phyloP scores from a whole-genome alignment of 2,113 vertebrate species.

The Etia nguti region DNA sequence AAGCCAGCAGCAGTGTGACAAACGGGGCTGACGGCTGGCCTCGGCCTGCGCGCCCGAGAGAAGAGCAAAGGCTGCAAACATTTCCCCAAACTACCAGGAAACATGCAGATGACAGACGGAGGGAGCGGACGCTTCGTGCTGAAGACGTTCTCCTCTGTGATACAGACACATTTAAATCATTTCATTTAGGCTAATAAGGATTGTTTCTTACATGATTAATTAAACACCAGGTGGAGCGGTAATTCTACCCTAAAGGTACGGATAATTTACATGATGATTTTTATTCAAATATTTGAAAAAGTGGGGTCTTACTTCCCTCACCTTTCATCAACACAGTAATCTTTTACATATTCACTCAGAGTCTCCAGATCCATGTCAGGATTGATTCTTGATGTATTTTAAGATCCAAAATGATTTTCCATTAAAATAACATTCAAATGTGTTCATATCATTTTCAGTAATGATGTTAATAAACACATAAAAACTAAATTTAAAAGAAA shows the following conservation, averaged over 20 bases:
- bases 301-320: fast-evolving
- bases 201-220: not conserved
- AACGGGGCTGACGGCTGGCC: not conserved
- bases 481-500: not conserved
- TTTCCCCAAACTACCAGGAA: not conserved
- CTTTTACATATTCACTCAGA: not conserved
- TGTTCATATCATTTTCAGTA: not conserved
- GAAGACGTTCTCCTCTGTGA: not conserved
- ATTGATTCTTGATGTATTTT: not conserved
- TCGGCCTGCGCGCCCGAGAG: not conserved
- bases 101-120: not conserved
- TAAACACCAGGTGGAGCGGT: not conserved
- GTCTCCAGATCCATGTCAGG: not conserved
- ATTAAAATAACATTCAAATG: not conserved
- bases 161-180: not conserved
- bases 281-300: not conserved
- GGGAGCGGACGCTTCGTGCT: not conserved
- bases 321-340: fast-evolving
- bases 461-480: not conserved
- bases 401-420: not conserved
- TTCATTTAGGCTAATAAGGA: not conserved
- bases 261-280: not conserved
- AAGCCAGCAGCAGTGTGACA: not conserved
- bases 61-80: not conserved
- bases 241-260: not conserved